phyloP scores from a whole-genome alignment of 2,888 invertebrate species.

The Agrotis exclamationis region DNA sequence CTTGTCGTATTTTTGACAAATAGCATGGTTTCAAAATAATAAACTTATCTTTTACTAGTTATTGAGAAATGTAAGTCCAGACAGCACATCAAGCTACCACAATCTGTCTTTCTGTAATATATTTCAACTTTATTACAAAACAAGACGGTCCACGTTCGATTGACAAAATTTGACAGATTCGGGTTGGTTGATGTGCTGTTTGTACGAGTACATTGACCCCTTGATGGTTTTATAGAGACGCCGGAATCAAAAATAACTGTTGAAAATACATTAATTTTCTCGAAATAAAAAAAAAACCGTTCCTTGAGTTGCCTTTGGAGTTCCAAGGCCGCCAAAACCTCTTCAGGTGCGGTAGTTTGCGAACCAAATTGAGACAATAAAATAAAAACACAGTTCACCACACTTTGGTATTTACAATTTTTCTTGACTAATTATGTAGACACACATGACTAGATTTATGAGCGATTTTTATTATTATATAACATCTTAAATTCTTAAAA shows the following conservation, averaged over 20 bases:
- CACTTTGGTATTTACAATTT: background rate
- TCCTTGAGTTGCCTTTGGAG: no score
- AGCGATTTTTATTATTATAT: background rate
- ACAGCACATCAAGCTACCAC: no score
- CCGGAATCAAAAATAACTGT: background rate
- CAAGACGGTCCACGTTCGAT: no score
- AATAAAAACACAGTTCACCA: background rate
- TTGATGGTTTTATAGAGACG: background rate
- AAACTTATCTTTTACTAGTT: background rate
- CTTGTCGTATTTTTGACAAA: background rate
- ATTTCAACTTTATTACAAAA: no score
- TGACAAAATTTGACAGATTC: no score
- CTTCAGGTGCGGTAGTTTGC: background rate
- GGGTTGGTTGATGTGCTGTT: no score
- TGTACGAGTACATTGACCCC: no score
- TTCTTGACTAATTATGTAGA: background rate
- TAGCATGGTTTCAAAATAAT: background rate
- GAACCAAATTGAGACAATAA: background rate
- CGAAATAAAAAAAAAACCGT: no score
- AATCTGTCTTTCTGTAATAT: no score
- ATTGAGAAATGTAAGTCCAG: no score
- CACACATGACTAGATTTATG: constrained; percentile 19
- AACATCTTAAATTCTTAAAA: constrained; percentile 1
- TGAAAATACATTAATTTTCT: background rate
- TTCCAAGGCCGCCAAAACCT: no score